Evolutionary conservation across 2,888 invertebrate species (phyloP).

Genomic region (Oasisia sp.): DNA sequence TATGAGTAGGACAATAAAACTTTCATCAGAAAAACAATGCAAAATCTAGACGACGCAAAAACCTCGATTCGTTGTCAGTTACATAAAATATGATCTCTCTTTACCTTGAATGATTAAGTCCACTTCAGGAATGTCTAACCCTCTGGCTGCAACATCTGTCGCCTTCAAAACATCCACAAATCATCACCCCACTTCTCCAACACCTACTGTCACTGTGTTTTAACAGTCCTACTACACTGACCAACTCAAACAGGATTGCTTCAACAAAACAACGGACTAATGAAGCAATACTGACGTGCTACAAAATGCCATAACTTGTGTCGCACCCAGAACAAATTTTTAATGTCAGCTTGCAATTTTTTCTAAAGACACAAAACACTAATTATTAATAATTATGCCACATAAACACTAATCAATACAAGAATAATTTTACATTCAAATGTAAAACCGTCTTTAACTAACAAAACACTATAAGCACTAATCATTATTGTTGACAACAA

Average conservation of each 20-base stretch:
- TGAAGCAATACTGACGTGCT: not conserved
- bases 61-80: not conserved
- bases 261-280: not conserved
- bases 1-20: not conserved
- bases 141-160: slow-evolving; percentile 42
- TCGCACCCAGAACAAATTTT: not conserved
- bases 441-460: not conserved
- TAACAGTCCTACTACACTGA: not conserved
- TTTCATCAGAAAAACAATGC: not conserved
- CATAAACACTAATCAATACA: not conserved
- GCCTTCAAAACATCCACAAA: slow-evolving; percentile 30
- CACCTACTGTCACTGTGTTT: not conserved
- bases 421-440: not conserved
- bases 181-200: not conserved
- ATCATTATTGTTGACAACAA: not conserved
- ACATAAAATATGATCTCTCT: not conserved
- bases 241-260: not conserved
- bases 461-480: too few relatives aligned
- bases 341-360: not conserved
- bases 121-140: slow-evolving; percentile 40
- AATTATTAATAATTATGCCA: too few relatives aligned
- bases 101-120: slow-evolving; percentile 40
- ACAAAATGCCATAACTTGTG: not conserved
- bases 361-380: too few relatives aligned
- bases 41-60: not conserved